Base-by-base conservation (phyloP, 2,113 vertebrate species). In the Megaceryle maxima region DNA sequence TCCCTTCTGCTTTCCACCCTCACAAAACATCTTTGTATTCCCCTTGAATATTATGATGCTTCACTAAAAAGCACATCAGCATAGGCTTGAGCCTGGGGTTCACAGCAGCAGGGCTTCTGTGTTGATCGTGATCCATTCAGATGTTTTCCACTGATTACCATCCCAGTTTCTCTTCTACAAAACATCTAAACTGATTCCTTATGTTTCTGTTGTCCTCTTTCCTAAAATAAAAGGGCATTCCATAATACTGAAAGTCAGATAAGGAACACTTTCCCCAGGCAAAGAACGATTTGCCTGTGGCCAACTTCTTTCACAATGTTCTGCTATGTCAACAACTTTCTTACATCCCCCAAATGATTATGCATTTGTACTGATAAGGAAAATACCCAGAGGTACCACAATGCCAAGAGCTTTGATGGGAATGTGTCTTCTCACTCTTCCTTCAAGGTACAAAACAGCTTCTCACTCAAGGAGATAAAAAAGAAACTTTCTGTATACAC, bases 241-340 rank as follows among this genome's bases (percentile, higher is more conserved):
- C 67, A 72, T 94, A 85, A 92, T 79, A 57, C n/a, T 80, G 75
- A 92, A 87, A 93, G 82, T 90, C 93, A 97, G 87, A 91, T 76
- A 83, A 83, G 31, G 37, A 91, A 63, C 63, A 46, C 48, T 82
- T 48, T 84, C 53, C 33, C 21, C 44, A 57, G 46, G 74, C 81
- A 91, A 73, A 85, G 84, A 24, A 93, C 0, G 0, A 25, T 35
- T 41, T 90, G 84, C 78, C 87, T 51, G 50, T 70, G 70, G 89
- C 31, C 37, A 94, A 8, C 20, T 74, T 73, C 84, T 66, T 82
- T 70, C 67, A 66, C 59, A 85, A 37, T 63, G 69, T 91, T 80
- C 82, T 8, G 18, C 51, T 63, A 24, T 20, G 50, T 83, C 87
- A 96, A 80, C 70, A 67, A 73, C 74, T 91, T 85, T 85, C 17